These are phyloP conservation scores for Physocephala rufipes DNA, from an alignment of 2,888 invertebrate species.

Conservation along the genomic window DNA sequence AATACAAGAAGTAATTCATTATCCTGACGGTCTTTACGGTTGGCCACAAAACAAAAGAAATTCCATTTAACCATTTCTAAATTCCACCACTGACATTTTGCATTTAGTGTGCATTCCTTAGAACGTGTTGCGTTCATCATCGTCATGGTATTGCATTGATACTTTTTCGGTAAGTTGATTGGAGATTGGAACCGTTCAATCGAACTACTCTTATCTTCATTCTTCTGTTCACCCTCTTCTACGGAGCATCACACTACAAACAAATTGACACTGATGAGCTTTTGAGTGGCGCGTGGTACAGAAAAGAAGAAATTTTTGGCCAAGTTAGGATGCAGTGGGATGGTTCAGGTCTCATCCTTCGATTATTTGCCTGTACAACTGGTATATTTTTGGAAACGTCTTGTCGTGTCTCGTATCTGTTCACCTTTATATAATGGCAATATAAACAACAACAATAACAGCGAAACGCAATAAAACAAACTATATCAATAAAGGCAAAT, in stretches of 20 bases:
- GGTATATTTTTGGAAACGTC: neutral
- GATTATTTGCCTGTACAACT: constrained; percentile 8
- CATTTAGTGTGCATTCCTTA: constrained; percentile 63
- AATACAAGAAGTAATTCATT: constrained; percentile 28
- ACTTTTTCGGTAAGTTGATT: neutral
- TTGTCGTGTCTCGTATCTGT: neutral
- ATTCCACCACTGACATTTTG: constrained; percentile 58
- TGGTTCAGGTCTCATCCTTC: neutral
- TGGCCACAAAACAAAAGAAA: constrained; percentile 58
- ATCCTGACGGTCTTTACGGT: constrained; percentile 18
- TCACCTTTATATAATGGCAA: neutral
- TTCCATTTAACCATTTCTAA: constrained; percentile 56
- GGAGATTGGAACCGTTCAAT: neutral
- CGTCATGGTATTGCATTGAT: neutral
- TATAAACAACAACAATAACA: constrained; percentile 27
- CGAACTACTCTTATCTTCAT: neutral
- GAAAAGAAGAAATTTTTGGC: neutral
- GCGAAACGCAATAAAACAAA: neutral
- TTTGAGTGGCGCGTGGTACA: constrained; percentile 34
- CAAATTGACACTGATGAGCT: constrained; percentile 60
- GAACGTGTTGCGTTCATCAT: constrained; percentile 48
- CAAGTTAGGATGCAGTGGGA: neutral
- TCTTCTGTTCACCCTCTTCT: neutral
- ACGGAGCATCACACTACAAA: constrained; percentile 35
- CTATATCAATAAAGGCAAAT: constrained; percentile 33